Conservation (phyloP, 2,113 vertebrate genomes). For the Tautogolabrus adspersus region DNA sequence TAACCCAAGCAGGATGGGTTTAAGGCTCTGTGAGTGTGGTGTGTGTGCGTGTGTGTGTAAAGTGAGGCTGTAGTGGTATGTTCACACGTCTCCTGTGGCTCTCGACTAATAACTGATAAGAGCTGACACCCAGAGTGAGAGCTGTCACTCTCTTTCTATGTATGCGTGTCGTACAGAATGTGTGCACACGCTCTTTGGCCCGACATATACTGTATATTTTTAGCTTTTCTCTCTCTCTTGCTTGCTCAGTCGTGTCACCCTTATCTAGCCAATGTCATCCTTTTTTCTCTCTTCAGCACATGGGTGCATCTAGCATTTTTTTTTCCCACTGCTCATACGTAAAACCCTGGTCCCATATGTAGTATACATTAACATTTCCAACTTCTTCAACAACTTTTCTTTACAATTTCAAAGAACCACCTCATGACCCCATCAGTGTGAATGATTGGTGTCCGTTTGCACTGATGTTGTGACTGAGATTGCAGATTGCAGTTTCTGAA, state of each 20-base stretch:
- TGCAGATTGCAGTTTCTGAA: too few relatives aligned
- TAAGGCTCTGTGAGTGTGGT: conserved; percentile 5
- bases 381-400: too few relatives aligned
- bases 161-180: conserved; percentile 20
- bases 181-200: conserved; percentile 14
- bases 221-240: conserved; percentile 47
- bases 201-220: conserved; percentile 33
- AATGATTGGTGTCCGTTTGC: too few relatives aligned
- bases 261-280: conserved; percentile 38
- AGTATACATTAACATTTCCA: too few relatives aligned
- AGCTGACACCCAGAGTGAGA: conserved; percentile 52
- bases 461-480: too few relatives aligned
- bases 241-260: conserved; percentile 32
- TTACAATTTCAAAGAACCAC: too few relatives aligned
- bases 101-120: conserved; percentile 60
- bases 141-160: conserved; percentile 31
- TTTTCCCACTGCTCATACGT: too few relatives aligned
- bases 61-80: conserved; percentile 34
- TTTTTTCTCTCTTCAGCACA: neutral
- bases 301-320: too few relatives aligned
- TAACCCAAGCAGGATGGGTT: conserved; percentile 13
- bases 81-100: conserved; percentile 54
- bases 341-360: too few relatives aligned
- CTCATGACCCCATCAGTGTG: too few relatives aligned
- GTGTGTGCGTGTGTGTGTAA: conserved; percentile 4